Conservation (phyloP, 2,797 vertebrate species). For the Sebastes kiyomatsui region DNA sequence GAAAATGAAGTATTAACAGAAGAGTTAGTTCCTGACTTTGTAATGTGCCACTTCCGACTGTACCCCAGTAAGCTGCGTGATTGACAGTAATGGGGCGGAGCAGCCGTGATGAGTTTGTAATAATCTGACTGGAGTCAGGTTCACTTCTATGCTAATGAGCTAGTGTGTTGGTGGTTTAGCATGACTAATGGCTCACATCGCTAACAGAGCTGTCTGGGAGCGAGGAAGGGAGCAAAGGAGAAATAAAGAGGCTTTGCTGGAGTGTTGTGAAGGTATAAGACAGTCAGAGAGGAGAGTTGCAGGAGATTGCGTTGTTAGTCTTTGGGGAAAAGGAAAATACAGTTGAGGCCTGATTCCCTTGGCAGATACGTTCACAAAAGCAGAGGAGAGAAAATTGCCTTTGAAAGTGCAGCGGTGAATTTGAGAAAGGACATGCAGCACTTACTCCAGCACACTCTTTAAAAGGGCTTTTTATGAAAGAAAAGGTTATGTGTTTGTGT, state of each 20-base stretch:
- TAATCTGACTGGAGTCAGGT: conserved; percentile 80
- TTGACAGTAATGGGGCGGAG: conserved; percentile 80
- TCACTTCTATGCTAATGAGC: conserved; percentile 79
- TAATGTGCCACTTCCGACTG: conserved; percentile 61
- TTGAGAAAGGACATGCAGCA: conserved; percentile 34
- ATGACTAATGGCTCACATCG: conserved; percentile 73
- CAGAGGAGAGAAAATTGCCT: conserved; percentile 58
- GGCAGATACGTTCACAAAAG: conserved; percentile 66
- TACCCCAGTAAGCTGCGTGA: conserved; percentile 64
- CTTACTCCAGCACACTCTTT: conserved; percentile 32
- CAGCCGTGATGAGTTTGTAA: conserved; percentile 71
- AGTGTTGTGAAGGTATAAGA: conserved; percentile 59
- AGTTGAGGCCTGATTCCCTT: conserved; percentile 62
- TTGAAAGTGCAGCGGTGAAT: conserved; percentile 58
- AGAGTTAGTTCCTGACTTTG: conserved; percentile 60
- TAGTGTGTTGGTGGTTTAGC: conserved; percentile 76
- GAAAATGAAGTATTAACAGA: conserved; percentile 55
- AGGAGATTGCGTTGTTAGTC: conserved; percentile 68
- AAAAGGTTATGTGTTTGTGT: not conserved
- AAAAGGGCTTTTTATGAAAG: conserved; percentile 28
- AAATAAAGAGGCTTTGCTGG: conserved; percentile 70
- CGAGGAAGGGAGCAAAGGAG: conserved; percentile 39
- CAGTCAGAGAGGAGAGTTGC: conserved; percentile 57
- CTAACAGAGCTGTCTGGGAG: conserved; percentile 72
- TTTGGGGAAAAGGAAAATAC: conserved; percentile 57